Percentiles rank a stretch among this genome's conserved stretches.
Evolutionary conservation across 1,140 invertebrate genomes (phyloP).

Genomic region (Drosophila ficusphila): DNA sequence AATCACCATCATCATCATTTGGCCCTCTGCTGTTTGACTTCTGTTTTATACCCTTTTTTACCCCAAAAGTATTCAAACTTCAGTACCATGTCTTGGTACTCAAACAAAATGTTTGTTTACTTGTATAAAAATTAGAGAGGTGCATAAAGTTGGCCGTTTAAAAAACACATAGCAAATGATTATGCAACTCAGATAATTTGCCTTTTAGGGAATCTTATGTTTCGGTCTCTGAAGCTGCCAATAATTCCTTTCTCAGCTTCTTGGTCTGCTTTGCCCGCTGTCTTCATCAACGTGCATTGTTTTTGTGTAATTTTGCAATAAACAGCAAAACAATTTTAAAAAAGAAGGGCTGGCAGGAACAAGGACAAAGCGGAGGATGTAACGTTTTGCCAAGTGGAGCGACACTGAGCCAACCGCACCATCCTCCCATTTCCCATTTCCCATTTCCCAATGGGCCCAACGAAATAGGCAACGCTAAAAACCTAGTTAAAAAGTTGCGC

Average conservation of each 20-base stretch:
- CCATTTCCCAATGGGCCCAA: not conserved
- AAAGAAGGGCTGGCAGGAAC: conserved; percentile 32
- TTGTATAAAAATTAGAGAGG: no score
- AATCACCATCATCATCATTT: conserved; percentile 45
- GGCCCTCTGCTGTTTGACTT: conserved; percentile 23
- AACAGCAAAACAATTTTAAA: conserved; percentile 81
- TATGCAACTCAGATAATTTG: not conserved
- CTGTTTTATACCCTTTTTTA: conserved; percentile 13
- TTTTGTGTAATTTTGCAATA: conserved; percentile 83
- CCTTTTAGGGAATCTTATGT: not conserved
- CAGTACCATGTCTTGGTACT: not conserved
- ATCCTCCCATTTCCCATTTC: not conserved
- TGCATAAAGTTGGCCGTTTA: no score
- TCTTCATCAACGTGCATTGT: conserved; percentile 79
- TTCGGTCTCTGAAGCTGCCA: not conserved
- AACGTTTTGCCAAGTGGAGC: conserved; percentile 80
- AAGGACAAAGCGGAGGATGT: conserved; percentile 76
- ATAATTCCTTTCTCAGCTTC: not conserved
- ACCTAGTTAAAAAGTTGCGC: conserved; percentile 46
- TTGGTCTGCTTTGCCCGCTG: conserved; percentile 29
- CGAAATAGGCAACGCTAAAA: conserved; percentile 60
- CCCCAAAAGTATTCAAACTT: not conserved
- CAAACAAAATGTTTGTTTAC: no score
- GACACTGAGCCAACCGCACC: conserved; percentile 46
- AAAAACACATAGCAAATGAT: no score